Conservation (phyloP, 2,888 invertebrate genomes). For the Cataglyphis altisquamis region DNA sequence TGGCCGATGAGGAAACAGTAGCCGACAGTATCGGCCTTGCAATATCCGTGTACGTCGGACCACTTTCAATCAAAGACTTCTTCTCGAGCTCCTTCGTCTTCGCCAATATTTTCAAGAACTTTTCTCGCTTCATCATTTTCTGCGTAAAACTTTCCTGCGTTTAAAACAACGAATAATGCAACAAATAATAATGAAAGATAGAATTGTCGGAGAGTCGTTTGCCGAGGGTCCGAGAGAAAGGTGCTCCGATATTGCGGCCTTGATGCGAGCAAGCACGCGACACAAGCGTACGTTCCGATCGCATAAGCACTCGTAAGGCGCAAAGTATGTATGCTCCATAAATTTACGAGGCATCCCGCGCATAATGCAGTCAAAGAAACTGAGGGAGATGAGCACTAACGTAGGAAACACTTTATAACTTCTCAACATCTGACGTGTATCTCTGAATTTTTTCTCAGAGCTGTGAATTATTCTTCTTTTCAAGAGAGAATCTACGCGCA, state of each 20-base stretch:
- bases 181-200: neutral
- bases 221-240: conserved; percentile 9
- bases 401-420: conserved; percentile 16
- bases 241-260: conserved; percentile 44
- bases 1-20: conserved; percentile 52
- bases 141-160: neutral
- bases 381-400: neutral
- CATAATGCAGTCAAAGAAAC: conserved; percentile 45
- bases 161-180: neutral
- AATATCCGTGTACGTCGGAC: neutral
- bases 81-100: too few species aligned
- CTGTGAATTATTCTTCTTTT: neutral
- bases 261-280: conserved; percentile 25
- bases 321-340: conserved; percentile 52
- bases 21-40: conserved; percentile 12
- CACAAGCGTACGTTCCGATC: conserved; percentile 31
- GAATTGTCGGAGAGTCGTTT: neutral
- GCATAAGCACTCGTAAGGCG: conserved; percentile 34
- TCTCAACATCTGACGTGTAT: conserved; percentile 8
- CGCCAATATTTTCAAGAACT: neutral
- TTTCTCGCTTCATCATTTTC: neutral
- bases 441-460: neutral
- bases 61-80: neutral
- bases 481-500: neutral
- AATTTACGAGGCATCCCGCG: conserved; percentile 43